Base-by-base conservation (phyloP, 2,113 vertebrate genomes). In the Poicephalus meyeri region DNA sequence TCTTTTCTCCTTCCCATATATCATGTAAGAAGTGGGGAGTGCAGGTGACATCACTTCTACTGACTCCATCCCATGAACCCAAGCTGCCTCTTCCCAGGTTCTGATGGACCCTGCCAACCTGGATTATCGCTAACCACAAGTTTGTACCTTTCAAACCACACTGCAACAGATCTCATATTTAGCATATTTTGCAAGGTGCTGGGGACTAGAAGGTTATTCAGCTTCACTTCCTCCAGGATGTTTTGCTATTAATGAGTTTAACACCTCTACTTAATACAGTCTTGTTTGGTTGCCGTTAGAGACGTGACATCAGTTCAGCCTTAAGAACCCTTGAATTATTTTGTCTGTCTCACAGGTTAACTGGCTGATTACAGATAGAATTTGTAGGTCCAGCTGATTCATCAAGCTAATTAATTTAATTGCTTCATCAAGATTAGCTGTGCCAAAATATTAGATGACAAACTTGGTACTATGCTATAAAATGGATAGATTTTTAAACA, bases 351-450 rank as follows among this genome's bases (percentile, higher is more conserved):
- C 13, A 14, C n/a, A 93, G 80, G 69, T 92, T 95, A 95, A 91
- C 81, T 93, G 50, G 42, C 35, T 96, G 80, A 90, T 94, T 95
- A 78, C 69, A 78, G 87, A 91, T 72, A 94, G 87, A 95, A 95
- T 91, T 69, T 86, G 39, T 46, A 94, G 25, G 91, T 94, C 82
- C 74, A 87, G 61, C 53, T 93, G 84, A 93, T 91, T 97, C 80
- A 91, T 73, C 74, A 85, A 71, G 70, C 9, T 89, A 97, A 95
- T 94, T 97, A 96, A 95, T 89, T 93, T 55, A 93, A 87, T 97
- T 96, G 89, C 80, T 95, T 89, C 28, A 92, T 82, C 53, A 91
- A 91, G 39, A 70, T 50, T 23, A 55, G 37, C 24, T 33, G n/a
- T 81, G 90, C 85, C 87, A 95, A 76, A 96, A 69, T 95, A 74